Conservation (phyloP, 2,888 invertebrate species). For the Netelia fuscicornis region DNA sequence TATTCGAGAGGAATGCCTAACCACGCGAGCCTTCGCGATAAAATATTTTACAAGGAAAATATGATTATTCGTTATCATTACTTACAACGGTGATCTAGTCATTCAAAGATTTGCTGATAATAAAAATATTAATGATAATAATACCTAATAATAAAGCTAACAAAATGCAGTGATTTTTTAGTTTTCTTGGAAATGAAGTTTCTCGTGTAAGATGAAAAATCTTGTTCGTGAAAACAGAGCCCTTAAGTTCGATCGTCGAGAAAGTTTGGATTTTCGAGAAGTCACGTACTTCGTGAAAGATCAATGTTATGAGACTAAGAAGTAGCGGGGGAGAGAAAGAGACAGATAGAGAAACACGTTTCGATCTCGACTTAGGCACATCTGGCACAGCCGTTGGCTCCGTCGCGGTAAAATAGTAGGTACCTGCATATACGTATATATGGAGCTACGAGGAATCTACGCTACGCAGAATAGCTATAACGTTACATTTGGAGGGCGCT, state of each 20-base stretch:
- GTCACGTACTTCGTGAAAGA: constrained; percentile 37
- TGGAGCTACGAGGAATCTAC: constrained; percentile 19
- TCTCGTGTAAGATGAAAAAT: not conserved
- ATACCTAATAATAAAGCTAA: no score
- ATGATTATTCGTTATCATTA: no score
- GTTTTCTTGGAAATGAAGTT: not conserved
- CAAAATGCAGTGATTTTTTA: no score
- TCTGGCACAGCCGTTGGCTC: constrained; percentile 50
- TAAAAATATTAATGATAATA: no score
- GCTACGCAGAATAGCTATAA: not conserved
- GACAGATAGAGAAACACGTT: constrained; percentile 14
- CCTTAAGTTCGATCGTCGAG: constrained; percentile 32
- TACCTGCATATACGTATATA: not conserved
- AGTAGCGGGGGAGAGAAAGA: constrained; percentile 6
- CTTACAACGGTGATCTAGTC: no score
- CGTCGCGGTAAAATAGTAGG: constrained; percentile 31
- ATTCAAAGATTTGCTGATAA: no score
- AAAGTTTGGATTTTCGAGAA: constrained; percentile 28
- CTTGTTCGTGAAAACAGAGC: constrained; percentile 4
- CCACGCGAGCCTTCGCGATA: no score
- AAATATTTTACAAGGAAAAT: no score
- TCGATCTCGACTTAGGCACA: constrained; percentile 57
- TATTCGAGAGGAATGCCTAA: not conserved
- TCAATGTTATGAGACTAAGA: constrained; percentile 38
- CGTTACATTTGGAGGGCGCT: constrained; percentile 18